phyloP scores from a whole-genome alignment of 2,888 invertebrate genomes.

The Aricia artaxerxes region DNA sequence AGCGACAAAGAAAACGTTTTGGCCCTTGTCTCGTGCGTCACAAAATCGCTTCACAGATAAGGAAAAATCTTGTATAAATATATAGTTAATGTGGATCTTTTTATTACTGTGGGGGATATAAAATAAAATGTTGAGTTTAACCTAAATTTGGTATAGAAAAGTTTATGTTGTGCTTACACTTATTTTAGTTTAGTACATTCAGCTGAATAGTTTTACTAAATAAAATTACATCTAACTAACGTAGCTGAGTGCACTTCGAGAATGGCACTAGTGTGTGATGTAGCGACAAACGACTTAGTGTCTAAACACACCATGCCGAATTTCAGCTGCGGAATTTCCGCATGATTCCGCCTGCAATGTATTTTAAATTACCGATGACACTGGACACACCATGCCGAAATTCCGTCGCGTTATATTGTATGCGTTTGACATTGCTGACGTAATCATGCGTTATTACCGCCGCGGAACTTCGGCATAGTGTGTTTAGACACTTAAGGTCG shows the following conservation, averaged over 20 bases:
- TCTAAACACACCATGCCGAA: too few relatives aligned
- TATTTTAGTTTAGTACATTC: not conserved
- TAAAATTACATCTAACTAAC: not conserved
- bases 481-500: not conserved
- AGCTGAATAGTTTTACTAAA: not conserved
- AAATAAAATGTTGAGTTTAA: not conserved
- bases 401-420: too few relatives aligned
- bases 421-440: too few relatives aligned
- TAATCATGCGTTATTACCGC: too few relatives aligned
- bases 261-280: slow-evolving; percentile 19
- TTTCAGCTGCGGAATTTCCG: too few relatives aligned
- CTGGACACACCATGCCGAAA: too few relatives aligned
- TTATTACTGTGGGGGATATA: not conserved
- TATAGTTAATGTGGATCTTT: not conserved
- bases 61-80: not conserved
- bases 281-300: not conserved
- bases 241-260: not conserved
- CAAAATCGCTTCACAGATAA: not conserved
- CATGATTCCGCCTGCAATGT: too few relatives aligned
- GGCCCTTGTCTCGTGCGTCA: not conserved
- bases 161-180: not conserved
- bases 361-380: too few relatives aligned
- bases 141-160: slow-evolving; percentile 15
- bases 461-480: too few relatives aligned
- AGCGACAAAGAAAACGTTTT: too few relatives aligned